Evolutionary conservation across 2,113 vertebrate genomes (phyloP).

Genomic region (Phodopus roborovskii): DNA sequence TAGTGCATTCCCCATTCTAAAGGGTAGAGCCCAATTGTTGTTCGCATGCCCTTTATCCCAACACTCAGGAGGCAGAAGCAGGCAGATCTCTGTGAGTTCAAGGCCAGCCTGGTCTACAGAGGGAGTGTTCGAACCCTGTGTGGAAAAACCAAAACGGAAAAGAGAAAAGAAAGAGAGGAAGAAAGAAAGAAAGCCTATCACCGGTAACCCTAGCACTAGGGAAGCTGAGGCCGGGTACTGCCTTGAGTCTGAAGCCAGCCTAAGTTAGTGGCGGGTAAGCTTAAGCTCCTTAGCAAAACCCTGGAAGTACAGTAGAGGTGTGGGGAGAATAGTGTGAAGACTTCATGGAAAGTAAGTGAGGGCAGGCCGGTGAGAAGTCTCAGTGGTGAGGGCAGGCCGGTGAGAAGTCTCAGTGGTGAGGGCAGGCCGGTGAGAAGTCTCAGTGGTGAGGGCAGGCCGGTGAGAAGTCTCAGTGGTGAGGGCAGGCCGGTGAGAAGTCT

Average conservation of each 20-base stretch:
- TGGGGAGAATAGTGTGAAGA: background rate
- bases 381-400: no score
- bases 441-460: no score
- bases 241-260: background rate
- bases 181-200: background rate
- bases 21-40: background rate
- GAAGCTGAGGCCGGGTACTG: background rate
- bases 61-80: background rate
- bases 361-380: no score
- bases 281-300: background rate
- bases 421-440: no score
- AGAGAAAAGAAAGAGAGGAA: background rate
- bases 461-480: background rate
- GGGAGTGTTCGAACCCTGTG: background rate
- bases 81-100: background rate
- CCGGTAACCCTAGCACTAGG: background rate
- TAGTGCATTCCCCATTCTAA: background rate
- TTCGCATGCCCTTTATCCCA: background rate
- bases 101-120: background rate
- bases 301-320: background rate
- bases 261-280: background rate
- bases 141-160: background rate
- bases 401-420: background rate
- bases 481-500: no score
- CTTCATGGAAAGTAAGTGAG: no score